Percentiles rank a stretch among this genome's conserved stretches.
Conservation (phyloP, 2,113 vertebrate species). For the Elanus axillaris region DNA sequence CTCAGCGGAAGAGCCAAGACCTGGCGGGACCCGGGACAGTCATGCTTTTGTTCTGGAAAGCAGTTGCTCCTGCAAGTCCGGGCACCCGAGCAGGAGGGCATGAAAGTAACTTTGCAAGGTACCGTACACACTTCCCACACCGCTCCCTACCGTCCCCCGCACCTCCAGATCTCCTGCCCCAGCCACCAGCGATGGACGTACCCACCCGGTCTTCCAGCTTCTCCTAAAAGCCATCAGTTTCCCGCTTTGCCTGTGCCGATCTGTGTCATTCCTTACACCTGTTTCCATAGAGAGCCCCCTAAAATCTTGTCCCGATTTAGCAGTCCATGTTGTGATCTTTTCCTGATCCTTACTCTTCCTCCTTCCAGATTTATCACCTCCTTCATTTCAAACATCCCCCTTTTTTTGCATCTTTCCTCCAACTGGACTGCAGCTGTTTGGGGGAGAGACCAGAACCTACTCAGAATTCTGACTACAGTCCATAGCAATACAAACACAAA, state of each 20-base stretch:
- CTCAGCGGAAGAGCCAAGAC: not conserved
- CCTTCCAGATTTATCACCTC: not conserved
- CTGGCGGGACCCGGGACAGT: too few species aligned
- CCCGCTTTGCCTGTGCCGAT: not conserved
- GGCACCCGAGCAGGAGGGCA: not conserved
- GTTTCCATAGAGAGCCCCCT: not conserved
- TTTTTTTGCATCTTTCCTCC: not conserved
- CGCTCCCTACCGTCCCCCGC: not conserved
- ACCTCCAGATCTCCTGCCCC: not conserved
- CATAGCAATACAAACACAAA: not conserved
- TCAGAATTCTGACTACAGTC: not conserved
- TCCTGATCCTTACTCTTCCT: not conserved
- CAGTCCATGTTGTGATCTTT: not conserved
- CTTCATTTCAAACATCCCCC: not conserved
- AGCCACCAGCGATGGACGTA: accelerated
- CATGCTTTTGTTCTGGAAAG: not conserved
- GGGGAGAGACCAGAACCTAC: not conserved
- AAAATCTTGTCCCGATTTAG: not conserved
- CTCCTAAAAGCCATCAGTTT: not conserved
- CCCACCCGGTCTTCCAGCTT: not conserved
- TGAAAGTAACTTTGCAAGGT: too few species aligned
- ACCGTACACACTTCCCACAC: accelerated
- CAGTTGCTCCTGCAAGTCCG: not conserved
- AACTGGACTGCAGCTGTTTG: too few species aligned
- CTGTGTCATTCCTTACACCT: not conserved